Percentiles rank a stretch among this genome's conserved stretches.
These are phyloP conservation scores for Callospermophilus lateralis DNA, from an alignment of 2,113 vertebrate species.

Conservation along the genomic window DNA sequence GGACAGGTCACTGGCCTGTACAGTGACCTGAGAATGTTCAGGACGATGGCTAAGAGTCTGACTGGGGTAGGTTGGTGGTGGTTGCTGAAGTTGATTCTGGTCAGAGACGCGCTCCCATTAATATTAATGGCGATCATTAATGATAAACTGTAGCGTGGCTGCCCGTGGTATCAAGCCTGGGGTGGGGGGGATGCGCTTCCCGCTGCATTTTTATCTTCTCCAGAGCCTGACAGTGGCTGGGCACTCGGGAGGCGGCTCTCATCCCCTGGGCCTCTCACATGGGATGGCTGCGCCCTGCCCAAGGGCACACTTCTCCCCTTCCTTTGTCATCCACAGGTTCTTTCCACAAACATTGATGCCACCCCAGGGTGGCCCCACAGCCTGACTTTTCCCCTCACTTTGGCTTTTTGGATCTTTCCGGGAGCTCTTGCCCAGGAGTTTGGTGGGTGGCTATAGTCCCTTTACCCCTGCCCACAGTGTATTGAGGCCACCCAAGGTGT, in stretches of 20 bases:
- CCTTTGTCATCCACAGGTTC: background rate
- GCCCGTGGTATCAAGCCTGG: rapidly evolving
- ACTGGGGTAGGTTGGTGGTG: too few relatives aligned
- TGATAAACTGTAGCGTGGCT: background rate
- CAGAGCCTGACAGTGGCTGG: background rate
- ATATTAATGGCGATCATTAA: background rate
- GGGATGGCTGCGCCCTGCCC: background rate
- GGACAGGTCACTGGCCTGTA: background rate
- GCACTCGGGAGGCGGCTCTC: background rate
- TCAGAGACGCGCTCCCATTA: background rate
- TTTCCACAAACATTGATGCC: background rate
- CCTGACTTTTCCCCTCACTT: background rate
- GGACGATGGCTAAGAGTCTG: background rate
- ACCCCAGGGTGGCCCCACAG: background rate
- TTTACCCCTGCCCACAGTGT: background rate
- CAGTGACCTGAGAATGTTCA: background rate
- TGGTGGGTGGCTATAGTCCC: background rate
- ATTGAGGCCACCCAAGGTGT: background rate
- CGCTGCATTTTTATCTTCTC: background rate
- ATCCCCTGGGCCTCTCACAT: background rate
- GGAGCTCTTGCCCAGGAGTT: background rate
- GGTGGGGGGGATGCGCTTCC: background rate
- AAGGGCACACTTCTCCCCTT: background rate
- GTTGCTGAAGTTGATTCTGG: background rate
- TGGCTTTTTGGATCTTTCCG: background rate